Percentiles rank a stretch among this genome's conserved stretches.
Conservation (phyloP, 2,888 invertebrate species). For the Drosophila lacicola region DNA sequence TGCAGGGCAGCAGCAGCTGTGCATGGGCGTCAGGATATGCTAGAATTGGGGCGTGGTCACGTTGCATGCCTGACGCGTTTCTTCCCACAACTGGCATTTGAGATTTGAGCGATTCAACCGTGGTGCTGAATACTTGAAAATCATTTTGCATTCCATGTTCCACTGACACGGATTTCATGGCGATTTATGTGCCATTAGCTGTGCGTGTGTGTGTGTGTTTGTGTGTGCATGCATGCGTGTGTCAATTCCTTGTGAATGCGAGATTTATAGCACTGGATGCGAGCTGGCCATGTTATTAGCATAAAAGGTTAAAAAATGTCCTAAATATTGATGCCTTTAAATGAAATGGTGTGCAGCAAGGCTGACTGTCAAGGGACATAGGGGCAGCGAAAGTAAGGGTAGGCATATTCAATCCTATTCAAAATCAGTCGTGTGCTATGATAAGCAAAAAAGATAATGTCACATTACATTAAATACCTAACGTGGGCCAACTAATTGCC, state of each 20-base stretch:
- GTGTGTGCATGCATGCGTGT: background rate
- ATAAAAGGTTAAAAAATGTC: background rate
- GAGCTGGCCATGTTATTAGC: background rate
- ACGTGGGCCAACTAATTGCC: slow-evolving; percentile 2
- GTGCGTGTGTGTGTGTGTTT: background rate
- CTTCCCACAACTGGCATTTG: slow-evolving; percentile 9
- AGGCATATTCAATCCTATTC: background rate
- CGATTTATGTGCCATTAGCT: slow-evolving; percentile 38
- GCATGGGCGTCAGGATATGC: slow-evolving; percentile 10
- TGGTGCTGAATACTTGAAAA: slow-evolving; percentile 36
- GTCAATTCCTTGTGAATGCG: slow-evolving; percentile 2
- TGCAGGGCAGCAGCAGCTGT: slow-evolving; percentile 9
- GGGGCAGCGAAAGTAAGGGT: background rate
- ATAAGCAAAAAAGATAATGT: slow-evolving; percentile 7
- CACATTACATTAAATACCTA: background rate
- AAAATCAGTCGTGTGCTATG: slow-evolving; percentile 7
- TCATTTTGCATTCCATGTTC: slow-evolving; percentile 46
- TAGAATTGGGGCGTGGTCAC: slow-evolving; percentile 42
- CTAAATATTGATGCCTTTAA: background rate
- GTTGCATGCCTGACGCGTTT: slow-evolving; percentile 33
- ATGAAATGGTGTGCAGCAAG: background rate
- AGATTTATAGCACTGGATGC: slow-evolving; percentile 14
- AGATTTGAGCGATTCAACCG: slow-evolving; percentile 16
- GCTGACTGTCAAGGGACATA: too few species aligned
- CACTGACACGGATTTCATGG: slow-evolving; percentile 58